phyloP scores from a whole-genome alignment of 2,797 vertebrate species.

The Chelidonichthys spinosus region DNA sequence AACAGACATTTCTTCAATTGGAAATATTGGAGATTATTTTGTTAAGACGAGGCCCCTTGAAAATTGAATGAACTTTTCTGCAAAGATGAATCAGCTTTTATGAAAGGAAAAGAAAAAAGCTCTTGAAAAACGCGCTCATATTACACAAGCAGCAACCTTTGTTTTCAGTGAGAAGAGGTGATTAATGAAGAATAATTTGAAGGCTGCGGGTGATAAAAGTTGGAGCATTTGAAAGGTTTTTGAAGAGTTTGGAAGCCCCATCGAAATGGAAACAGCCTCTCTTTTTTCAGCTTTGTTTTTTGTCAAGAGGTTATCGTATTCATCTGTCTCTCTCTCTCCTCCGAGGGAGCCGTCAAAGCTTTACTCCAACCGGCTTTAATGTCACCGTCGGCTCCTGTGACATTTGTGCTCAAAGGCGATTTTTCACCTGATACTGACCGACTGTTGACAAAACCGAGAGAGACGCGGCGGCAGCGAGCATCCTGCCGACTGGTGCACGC shows the following conservation, averaged over 20 bases:
- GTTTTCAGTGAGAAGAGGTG: background rate
- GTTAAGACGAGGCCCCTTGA: background rate
- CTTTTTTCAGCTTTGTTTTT: background rate
- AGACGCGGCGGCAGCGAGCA: constrained; percentile 46
- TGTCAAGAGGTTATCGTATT: constrained; percentile 53
- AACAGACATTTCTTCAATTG: no score
- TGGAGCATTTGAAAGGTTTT: background rate
- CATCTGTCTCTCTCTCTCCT: constrained; percentile 22
- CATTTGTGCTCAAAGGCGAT: constrained; percentile 79
- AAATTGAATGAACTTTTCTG: constrained; percentile 12
- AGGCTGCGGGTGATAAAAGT: background rate
- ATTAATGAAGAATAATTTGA: background rate
- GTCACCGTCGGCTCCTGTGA: constrained; percentile 74
- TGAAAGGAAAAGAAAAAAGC: background rate
- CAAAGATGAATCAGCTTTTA: constrained; percentile 11
- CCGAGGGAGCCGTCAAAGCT: constrained; percentile 46
- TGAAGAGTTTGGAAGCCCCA: background rate
- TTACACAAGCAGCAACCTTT: background rate
- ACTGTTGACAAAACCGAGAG: constrained; percentile 79
- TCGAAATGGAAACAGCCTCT: background rate
- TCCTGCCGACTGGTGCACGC: constrained; percentile 6
- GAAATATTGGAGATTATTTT: background rate
- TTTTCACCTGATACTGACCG: constrained; percentile 74
- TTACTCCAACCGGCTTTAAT: constrained; percentile 75
- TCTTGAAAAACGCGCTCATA: background rate